These are phyloP conservation scores for Falcaria lacertinaria DNA, from an alignment of 2,888 invertebrate genomes.

Conservation along the genomic window DNA sequence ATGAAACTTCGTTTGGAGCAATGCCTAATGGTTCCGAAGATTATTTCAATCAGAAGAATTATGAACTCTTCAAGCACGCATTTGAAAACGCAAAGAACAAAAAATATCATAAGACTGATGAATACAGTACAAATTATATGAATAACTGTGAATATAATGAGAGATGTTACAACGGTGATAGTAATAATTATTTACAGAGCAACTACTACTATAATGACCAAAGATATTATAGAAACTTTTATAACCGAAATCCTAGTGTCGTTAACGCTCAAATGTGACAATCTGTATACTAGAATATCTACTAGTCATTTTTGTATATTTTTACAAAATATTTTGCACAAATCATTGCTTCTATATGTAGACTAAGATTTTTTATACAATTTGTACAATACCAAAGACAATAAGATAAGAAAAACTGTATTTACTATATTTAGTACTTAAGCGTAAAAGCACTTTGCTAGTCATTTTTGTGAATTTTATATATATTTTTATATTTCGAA, in stretches of 20 bases:
- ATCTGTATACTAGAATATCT: not conserved
- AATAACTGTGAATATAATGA: slow-evolving; percentile 48
- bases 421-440: slow-evolving; percentile 28
- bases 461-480: slow-evolving; percentile 49
- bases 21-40: slow-evolving; percentile 36
- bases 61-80: slow-evolving; percentile 79
- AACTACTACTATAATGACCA: slow-evolving; percentile 61
- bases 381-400: slow-evolving; percentile 44
- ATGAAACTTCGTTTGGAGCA: slow-evolving; percentile 31
- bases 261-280: slow-evolving; percentile 64
- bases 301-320: slow-evolving; percentile 28
- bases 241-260: slow-evolving; percentile 50
- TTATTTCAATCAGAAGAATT: slow-evolving; percentile 75
- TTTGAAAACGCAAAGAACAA: slow-evolving; percentile 72
- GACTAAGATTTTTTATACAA: slow-evolving; percentile 6
- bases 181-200: slow-evolving; percentile 47
- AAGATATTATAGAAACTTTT: slow-evolving; percentile 62
- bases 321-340: slow-evolving; percentile 12
- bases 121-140: slow-evolving; percentile 34
- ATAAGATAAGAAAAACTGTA: slow-evolving; percentile 28
- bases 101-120: slow-evolving; percentile 44
- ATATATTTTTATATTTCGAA: slow-evolving; percentile 41
- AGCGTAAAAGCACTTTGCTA: slow-evolving; percentile 52
- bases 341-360: slow-evolving; percentile 5
- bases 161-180: slow-evolving; percentile 40